A percentile compares a stretch with the other conserved stretches of the same genome.
Conservation (phyloP, 1,140 invertebrate genomes). For the Spodoptera frugiperda region DNA sequence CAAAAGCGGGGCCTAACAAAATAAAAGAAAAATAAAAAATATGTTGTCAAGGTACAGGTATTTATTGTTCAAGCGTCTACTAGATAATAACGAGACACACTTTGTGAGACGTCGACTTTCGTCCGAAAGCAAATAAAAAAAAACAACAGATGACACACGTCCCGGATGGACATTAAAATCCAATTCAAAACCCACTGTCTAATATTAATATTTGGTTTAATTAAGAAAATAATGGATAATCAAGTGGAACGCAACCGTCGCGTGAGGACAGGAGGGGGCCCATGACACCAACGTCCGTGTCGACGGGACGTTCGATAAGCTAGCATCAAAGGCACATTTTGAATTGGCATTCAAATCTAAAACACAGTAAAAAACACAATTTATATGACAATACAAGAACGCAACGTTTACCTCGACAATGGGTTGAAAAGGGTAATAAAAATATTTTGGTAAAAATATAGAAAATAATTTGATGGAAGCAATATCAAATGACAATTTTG, state of each 20-base stretch:
- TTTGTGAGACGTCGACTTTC: slow-evolving; percentile 68
- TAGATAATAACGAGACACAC: slow-evolving; percentile 80
- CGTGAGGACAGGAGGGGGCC: slow-evolving; percentile 8
- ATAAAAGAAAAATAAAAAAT: slow-evolving; percentile 62
- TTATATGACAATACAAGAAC: slow-evolving; percentile 5
- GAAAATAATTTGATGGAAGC: slow-evolving; percentile 44
- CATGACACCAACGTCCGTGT: background rate
- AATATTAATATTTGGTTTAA: slow-evolving; percentile 75
- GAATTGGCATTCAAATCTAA: slow-evolving; percentile 27
- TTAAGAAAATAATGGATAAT: slow-evolving; percentile 47
- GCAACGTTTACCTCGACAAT: slow-evolving; percentile 27
- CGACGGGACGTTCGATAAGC: background rate
- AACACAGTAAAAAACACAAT: slow-evolving; percentile 26
- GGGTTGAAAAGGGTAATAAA: slow-evolving; percentile 37
- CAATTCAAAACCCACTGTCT: slow-evolving; percentile 76
- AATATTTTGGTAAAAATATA: slow-evolving; percentile 40
- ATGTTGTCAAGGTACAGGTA: slow-evolving; percentile 76
- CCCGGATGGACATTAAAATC: slow-evolving; percentile 68
- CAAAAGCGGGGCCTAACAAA: slow-evolving; percentile 30
- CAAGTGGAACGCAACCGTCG: slow-evolving; percentile 42
- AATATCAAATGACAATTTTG: slow-evolving; percentile 40
- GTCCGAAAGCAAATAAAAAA: slow-evolving; percentile 72
- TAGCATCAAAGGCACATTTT: slow-evolving; percentile 19
- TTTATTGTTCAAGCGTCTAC: slow-evolving; percentile 84
- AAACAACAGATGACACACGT: slow-evolving; percentile 72